Evolutionary conservation across 1,140 invertebrate genomes (phyloP), one percentile per base, ranked within the genome.

Genomic region (Musca vetustissima): DNA sequence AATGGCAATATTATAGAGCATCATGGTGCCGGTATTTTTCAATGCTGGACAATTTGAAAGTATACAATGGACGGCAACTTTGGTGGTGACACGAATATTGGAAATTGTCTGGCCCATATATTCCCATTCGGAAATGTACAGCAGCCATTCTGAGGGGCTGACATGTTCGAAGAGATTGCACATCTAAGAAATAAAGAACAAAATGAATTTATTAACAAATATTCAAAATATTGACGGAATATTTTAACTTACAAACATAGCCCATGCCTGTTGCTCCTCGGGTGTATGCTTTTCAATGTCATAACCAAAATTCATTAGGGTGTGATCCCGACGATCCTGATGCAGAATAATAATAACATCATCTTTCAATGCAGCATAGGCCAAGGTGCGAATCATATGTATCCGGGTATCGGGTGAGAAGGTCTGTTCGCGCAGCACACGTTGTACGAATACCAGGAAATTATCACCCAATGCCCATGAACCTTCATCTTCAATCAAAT

Each of bases 41-140:
- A 96, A 83, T 59, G 87, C 87, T 13, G 86, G 80, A 19, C 87
- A 87, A 67, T 93, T 91, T 11, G 92, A 90, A 0, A 97, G 86
- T 53, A 94, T 83, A 69, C 91, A 90, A 79, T 96, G 93, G 1
- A 96, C 94, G 14, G 92, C 92, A 22, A 95, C 91, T 86, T 95
- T 94, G 4, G 94, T 96, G 21, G 94, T 96, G 7, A 93, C 93
- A 32, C 93, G 86, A 73, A 95, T 95, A 81, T 97, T 97, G 72
- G 92, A 95, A 52, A 93, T 90, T 69, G 86, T 87, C 72, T 89
- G 87, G 15, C 88, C 89, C 66, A 87, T 87, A 73, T 90, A 88
- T 25, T 88, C 87, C 94, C 94, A 97, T 81, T 96, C 93, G 17
- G 93, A 95, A 76, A 97, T 96, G 83, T 96, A 96, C 71, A 96